Evolutionary conservation across 1,140 invertebrate genomes (phyloP).

Genomic region (Bathynomus jamesi): DNA sequence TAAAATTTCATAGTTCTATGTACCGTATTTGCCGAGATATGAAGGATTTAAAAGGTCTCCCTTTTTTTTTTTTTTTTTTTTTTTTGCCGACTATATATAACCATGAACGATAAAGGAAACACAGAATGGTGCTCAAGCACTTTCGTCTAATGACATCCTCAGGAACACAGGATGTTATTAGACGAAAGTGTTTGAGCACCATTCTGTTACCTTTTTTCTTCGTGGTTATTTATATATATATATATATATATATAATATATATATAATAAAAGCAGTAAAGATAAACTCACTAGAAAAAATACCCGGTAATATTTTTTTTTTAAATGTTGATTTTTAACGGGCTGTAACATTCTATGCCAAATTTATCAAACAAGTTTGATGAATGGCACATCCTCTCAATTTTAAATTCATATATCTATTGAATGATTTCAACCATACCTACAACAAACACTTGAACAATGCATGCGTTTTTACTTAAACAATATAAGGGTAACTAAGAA

Average conservation of each 20-base stretch:
- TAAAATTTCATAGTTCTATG: too few species aligned
- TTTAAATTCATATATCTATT: background rate
- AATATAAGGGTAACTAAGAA: constrained; percentile 1
- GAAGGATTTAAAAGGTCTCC: too few species aligned
- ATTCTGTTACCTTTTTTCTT: background rate
- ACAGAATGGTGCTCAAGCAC: too few species aligned
- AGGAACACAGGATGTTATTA: too few species aligned
- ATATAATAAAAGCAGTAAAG: background rate
- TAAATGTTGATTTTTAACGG: too few species aligned
- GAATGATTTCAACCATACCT: background rate
- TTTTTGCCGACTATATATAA: too few species aligned
- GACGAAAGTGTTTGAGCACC: too few species aligned
- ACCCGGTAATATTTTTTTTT: background rate
- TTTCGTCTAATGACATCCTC: too few species aligned
- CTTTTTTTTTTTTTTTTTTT: too few species aligned
- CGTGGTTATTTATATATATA: background rate
- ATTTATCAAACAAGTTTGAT: background rate
- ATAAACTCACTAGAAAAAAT: background rate
- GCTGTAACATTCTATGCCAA: background rate
- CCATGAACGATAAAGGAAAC: too few species aligned
- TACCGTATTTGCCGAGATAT: too few species aligned
- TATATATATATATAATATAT: constrained; percentile 1
- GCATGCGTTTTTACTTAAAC: background rate
- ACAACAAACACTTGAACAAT: background rate
- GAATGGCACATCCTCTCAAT: background rate